These are phyloP conservation scores for Gymnocephalus cernua DNA, from an alignment of 2,113 vertebrate genomes.

Conservation along the genomic window DNA sequence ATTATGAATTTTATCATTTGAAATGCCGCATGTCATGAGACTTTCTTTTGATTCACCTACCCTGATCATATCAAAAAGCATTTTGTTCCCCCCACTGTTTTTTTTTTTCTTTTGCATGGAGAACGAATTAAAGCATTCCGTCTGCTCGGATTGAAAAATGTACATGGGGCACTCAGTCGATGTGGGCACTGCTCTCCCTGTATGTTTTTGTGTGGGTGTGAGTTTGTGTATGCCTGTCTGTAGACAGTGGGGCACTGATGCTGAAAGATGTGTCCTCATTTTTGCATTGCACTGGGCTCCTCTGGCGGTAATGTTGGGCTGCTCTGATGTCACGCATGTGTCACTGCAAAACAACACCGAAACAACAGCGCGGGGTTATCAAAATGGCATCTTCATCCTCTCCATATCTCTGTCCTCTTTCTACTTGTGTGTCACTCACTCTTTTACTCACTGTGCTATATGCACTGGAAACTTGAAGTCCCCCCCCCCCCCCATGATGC, in stretches of 20 bases:
- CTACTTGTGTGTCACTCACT: conserved; percentile 37
- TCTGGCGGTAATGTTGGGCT: conserved; percentile 68
- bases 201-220: conserved; percentile 59
- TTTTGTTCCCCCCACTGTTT: conserved; percentile 21
- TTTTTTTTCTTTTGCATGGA: conserved; percentile 7
- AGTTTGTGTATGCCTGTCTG: conserved; percentile 65
- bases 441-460: conserved; percentile 2
- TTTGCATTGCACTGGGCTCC: conserved; percentile 65
- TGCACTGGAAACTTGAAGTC: conserved; percentile 18
- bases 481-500: background rate
- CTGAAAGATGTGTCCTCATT: conserved; percentile 83
- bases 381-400: conserved; percentile 54
- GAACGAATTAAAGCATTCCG: conserved; percentile 59
- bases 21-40: conserved; percentile 53
- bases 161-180: conserved; percentile 52
- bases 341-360: conserved; percentile 58
- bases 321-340: conserved; percentile 75
- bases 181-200: conserved; percentile 50
- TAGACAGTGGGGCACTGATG: conserved; percentile 79
- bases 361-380: conserved; percentile 39
- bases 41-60: conserved; percentile 46
- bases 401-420: conserved; percentile 28
- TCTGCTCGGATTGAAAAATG: conserved; percentile 66
- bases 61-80: conserved; percentile 43
- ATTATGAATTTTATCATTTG: conserved; percentile 45